phyloP scores from a whole-genome alignment of 2,797 vertebrate genomes.

The Protonibea diacanthus region DNA sequence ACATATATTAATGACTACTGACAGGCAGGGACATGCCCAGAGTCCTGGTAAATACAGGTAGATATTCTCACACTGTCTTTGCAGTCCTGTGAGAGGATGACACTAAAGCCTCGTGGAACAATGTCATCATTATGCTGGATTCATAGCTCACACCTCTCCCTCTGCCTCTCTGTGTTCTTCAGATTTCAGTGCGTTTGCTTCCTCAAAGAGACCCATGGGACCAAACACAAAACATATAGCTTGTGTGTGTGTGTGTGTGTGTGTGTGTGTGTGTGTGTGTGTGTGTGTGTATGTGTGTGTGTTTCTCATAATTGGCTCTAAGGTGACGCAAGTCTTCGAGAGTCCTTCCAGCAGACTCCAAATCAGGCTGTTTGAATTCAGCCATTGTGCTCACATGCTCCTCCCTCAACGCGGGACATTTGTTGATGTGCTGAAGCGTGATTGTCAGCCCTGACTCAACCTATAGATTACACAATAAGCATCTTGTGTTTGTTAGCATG shows the following conservation, averaged over 20 bases:
- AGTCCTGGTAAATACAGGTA: conserved; percentile 35
- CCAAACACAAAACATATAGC: conserved; percentile 58
- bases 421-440: conserved; percentile 50
- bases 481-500: conserved; percentile 25
- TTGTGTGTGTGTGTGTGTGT: conserved; percentile 42
- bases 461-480: conserved; percentile 23
- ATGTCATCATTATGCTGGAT: conserved; percentile 67
- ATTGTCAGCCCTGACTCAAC: conserved; percentile 45
- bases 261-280: conserved; percentile 41
- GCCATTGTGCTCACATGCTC: conserved; percentile 58
- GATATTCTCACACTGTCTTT: conserved; percentile 22
- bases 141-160: conserved; percentile 39
- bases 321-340: conserved; percentile 70
- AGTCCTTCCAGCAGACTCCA: conserved; percentile 50
- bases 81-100: conserved; percentile 45
- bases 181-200: conserved; percentile 50
- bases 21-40: conserved; percentile 4
- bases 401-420: conserved; percentile 31
- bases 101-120: conserved; percentile 44
- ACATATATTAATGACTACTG: conserved; percentile 52
- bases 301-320: conserved; percentile 77
- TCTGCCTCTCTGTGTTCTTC: conserved; percentile 33
- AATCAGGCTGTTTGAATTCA: conserved; percentile 67
- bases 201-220: conserved; percentile 67
- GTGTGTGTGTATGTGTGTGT: conserved; percentile 34